Conservation (phyloP, 2,113 vertebrate species). For the Hirundichthys speculiger region DNA sequence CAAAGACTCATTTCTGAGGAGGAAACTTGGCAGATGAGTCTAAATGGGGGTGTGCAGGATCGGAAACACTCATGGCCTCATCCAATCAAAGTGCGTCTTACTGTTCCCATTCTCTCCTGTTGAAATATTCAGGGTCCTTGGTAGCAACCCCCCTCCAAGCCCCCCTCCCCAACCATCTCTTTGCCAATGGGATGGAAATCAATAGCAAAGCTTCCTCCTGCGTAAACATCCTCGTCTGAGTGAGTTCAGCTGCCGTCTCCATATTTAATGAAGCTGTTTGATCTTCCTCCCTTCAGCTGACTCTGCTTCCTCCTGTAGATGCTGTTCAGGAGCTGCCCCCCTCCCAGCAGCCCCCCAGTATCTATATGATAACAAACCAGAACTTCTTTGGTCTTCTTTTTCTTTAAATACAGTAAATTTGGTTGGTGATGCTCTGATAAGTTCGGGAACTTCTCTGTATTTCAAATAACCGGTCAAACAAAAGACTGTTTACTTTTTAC, state of each 20-base stretch:
- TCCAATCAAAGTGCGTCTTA: constrained; percentile 33
- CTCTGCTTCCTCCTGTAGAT: constrained; percentile 25
- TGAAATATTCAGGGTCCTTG: constrained; percentile 51
- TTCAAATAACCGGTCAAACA: no score
- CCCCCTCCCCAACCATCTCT: not conserved
- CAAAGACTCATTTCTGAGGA: not conserved
- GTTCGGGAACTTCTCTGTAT: no score
- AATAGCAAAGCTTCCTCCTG: constrained; percentile 29
- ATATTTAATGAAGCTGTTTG: constrained; percentile 55
- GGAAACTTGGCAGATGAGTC: constrained; percentile 1
- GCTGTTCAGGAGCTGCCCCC: not conserved
- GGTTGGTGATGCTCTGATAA: no score
- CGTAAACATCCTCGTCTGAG: constrained; percentile 22
- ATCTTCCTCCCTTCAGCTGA: constrained; percentile 27
- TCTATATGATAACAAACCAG: no score
- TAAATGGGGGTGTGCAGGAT: not conserved
- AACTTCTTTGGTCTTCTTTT: no score
- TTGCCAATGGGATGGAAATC: constrained; percentile 34
- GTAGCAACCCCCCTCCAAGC: not conserved
- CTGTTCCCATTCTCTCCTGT: constrained; percentile 36
- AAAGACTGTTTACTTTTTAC: no score
- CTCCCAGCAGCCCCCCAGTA: not conserved
- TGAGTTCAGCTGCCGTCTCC: constrained; percentile 13
- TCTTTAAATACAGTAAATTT: no score
- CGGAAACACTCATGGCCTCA: constrained; percentile 12